A percentile compares a stretch with the other conserved stretches of the same genome.
Evolutionary conservation across 1,140 invertebrate species (phyloP).

Genomic region (Parapsyche elsis): DNA sequence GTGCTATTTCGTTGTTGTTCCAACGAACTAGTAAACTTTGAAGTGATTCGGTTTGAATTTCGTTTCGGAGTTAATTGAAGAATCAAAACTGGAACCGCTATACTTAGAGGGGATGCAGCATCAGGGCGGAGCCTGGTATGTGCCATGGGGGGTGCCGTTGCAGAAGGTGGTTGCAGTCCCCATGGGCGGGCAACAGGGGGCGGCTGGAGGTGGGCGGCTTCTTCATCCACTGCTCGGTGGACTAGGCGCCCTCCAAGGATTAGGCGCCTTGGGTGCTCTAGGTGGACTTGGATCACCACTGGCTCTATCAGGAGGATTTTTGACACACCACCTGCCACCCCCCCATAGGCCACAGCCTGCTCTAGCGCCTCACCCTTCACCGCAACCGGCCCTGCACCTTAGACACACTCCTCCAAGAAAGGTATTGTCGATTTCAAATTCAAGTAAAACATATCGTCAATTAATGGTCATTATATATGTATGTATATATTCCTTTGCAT

Average conservation of each 20-base stretch:
- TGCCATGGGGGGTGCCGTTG: constrained; percentile 68
- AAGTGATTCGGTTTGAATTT: neutral
- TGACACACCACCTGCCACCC: constrained; percentile 56
- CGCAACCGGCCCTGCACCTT: constrained; percentile 49
- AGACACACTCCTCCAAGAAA: constrained; percentile 55
- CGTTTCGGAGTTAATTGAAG: neutral
- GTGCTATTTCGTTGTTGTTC: neutral
- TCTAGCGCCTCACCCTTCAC: constrained; percentile 49
- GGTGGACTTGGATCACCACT: constrained; percentile 60
- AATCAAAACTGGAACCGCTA: constrained; percentile 47
- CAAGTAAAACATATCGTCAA: neutral
- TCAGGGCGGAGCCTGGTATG: constrained; percentile 66
- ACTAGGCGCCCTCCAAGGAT: constrained; percentile 45
- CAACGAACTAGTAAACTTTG: neutral
- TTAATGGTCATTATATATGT: neutral
- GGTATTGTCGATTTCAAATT: constrained; percentile 39
- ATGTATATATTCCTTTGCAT: neutral
- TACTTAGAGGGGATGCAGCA: constrained; percentile 63
- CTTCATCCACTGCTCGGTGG: constrained; percentile 46
- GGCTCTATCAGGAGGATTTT: constrained; percentile 58
- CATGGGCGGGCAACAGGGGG: constrained; percentile 49
- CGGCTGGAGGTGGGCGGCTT: constrained; percentile 42
- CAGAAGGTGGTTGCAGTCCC: constrained; percentile 68
- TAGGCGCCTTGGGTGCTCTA: constrained; percentile 45
- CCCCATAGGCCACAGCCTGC: constrained; percentile 45